Percentiles rank a stretch among this genome's conserved stretches.
phyloP scores from a whole-genome alignment of 64 coral and sea anemone species.

The Stylophora pistillata region DNA sequence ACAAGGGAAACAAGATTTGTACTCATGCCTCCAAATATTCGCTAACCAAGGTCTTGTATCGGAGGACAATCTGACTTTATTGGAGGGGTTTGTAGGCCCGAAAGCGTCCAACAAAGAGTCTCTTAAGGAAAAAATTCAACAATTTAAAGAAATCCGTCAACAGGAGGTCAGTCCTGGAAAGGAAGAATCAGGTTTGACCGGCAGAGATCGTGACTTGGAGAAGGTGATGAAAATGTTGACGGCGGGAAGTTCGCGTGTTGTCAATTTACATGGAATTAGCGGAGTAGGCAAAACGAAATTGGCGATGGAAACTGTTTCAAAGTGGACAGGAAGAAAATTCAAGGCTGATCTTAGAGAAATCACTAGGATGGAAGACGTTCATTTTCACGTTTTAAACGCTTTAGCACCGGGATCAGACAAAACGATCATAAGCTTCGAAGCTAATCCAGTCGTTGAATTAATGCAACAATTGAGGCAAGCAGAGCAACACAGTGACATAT shows the following conservation, averaged over 20 bases:
- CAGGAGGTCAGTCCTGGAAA: too few species aligned
- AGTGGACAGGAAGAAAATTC: slow-evolving; percentile 13
- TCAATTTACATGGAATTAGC: slow-evolving; percentile 31
- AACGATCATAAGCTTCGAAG: not conserved
- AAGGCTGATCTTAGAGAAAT: slow-evolving; percentile 13
- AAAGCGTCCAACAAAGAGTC: slow-evolving; percentile 12
- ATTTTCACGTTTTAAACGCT: not conserved
- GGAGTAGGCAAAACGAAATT: slow-evolving; percentile 31
- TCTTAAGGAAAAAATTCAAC: slow-evolving; percentile 11
- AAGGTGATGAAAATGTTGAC: not conserved
- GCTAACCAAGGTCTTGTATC: slow-evolving; percentile 15
- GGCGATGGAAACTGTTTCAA: not conserved
- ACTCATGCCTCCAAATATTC: slow-evolving; percentile 18
- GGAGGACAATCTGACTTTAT: slow-evolving; percentile 37
- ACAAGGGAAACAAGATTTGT: slow-evolving; percentile 5
- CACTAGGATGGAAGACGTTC: not conserved
- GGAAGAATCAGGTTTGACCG: not conserved
- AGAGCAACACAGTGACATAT: not conserved
- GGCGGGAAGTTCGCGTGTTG: not conserved
- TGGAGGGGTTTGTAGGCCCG: slow-evolving; percentile 24
- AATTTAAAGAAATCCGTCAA: not conserved
- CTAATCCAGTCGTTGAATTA: slow-evolving; percentile 15
- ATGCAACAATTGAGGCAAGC: slow-evolving; percentile 1
- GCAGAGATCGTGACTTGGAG: slow-evolving; percentile 9
- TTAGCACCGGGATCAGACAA: not conserved